Conservation (phyloP, 2,888 invertebrate species). For the Oscheius sp. region DNA sequence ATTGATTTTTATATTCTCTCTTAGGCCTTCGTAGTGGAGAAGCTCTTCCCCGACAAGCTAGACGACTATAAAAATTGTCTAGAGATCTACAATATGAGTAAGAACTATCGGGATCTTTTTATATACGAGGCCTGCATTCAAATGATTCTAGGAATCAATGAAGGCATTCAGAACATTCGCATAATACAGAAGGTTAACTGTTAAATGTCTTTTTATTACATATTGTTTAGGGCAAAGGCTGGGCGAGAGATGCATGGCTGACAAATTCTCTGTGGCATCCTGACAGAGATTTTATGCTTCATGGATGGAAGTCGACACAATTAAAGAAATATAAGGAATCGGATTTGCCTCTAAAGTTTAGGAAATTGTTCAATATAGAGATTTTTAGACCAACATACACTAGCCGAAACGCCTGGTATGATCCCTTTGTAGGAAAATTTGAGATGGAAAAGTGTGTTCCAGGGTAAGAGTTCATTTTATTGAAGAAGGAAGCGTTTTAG, state of each 20-base stretch:
- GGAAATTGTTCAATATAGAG: no score
- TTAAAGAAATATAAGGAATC: no score
- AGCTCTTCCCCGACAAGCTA: slow-evolving; percentile 32
- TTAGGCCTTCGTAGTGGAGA: no score
- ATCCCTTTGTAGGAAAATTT: slow-evolving; percentile 14
- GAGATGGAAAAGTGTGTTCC: not conserved
- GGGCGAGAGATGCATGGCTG: slow-evolving; percentile 62
- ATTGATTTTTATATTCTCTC: slow-evolving; percentile 27
- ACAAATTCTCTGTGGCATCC: slow-evolving; percentile 51
- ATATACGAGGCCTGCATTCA: slow-evolving; percentile 56
- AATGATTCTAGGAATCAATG: slow-evolving; percentile 47
- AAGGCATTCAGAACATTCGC: not conserved
- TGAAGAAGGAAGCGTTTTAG: not conserved
- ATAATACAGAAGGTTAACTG: slow-evolving; percentile 9
- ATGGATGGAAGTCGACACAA: slow-evolving; percentile 63
- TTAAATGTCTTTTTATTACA: not conserved
- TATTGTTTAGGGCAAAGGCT: slow-evolving; percentile 46
- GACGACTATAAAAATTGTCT: slow-evolving; percentile 32
- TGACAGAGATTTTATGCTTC: slow-evolving; percentile 59
- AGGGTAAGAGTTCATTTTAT: not conserved
- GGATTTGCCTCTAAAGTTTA: slow-evolving; percentile 20
- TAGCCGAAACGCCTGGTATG: not conserved
- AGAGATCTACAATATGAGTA: slow-evolving; percentile 42
- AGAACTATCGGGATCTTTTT: slow-evolving; percentile 50
- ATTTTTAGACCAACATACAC: slow-evolving; percentile 7